Conservation (phyloP, 2,113 vertebrate genomes). For the Cairina moschata region DNA sequence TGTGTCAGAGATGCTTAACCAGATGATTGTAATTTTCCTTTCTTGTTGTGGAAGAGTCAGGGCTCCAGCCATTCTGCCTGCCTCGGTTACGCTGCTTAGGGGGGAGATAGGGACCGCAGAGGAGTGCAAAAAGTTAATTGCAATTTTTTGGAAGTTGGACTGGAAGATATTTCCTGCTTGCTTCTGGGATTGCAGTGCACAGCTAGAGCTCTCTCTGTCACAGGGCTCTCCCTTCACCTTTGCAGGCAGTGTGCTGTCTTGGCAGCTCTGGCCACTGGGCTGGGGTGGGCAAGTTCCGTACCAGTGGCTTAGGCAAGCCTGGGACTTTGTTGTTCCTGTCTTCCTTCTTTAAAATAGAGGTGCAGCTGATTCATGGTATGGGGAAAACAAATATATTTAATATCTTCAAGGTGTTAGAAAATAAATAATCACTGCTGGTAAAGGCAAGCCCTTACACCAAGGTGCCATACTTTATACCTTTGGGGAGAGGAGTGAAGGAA, state of each 20-base stretch:
- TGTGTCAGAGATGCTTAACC: background rate
- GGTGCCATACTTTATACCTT: background rate
- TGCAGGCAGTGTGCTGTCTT: background rate
- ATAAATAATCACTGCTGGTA: background rate
- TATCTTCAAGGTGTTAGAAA: background rate
- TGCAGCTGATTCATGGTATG: background rate
- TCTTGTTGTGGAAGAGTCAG: background rate
- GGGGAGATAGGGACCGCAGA: background rate
- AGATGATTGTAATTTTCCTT: background rate
- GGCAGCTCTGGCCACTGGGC: fast-evolving
- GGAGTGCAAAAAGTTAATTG: background rate
- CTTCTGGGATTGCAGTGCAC: background rate
- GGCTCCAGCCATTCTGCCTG: background rate
- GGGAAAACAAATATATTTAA: background rate
- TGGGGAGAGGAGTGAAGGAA: background rate
- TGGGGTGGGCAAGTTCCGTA: background rate
- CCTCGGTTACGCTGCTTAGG: background rate
- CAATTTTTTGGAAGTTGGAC: background rate
- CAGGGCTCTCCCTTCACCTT: fast-evolving
- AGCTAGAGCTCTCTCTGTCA: background rate
- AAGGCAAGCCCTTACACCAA: background rate
- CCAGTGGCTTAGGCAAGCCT: background rate
- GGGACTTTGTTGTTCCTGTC: background rate
- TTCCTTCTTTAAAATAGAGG: background rate
- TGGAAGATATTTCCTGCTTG: background rate